Percentiles rank a stretch among this genome's conserved stretches.
These are phyloP conservation scores for Drosophila sulfurigaster DNA, from an alignment of 1,140 invertebrate species.

Conservation along the genomic window DNA sequence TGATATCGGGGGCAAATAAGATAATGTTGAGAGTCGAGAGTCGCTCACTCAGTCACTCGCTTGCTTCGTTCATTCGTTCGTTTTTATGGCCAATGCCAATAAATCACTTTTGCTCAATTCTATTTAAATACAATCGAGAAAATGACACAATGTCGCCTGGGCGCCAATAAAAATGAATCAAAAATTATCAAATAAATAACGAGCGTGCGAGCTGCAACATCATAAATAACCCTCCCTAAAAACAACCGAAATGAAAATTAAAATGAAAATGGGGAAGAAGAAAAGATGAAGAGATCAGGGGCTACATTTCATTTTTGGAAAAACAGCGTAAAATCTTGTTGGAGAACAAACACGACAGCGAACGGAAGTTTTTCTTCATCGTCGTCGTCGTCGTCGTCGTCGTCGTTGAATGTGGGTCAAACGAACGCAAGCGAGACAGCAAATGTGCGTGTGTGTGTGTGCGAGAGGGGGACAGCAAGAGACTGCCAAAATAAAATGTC, in stretches of 20 bases:
- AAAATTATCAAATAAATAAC: slow-evolving; percentile 83
- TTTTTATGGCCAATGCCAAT: slow-evolving; percentile 53
- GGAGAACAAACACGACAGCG: slow-evolving; percentile 27
- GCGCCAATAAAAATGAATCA: slow-evolving; percentile 80
- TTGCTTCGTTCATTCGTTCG: neutral
- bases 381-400: too few species aligned
- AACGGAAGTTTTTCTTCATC: slow-evolving; percentile 54
- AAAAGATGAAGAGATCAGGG: slow-evolving; percentile 31
- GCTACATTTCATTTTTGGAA: slow-evolving; percentile 35
- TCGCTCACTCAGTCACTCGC: neutral
- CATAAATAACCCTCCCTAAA: slow-evolving; percentile 59
- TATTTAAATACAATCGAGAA: slow-evolving; percentile 61
- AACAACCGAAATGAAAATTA: slow-evolving; percentile 20
- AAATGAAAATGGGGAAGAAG: neutral
- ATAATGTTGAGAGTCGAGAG: slow-evolving; percentile 37
- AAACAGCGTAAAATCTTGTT: slow-evolving; percentile 31
- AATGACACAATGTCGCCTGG: slow-evolving; percentile 72
- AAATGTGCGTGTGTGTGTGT: slow-evolving; percentile 18
- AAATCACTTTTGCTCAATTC: slow-evolving; percentile 63
- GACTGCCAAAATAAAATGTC: slow-evolving; percentile 78
- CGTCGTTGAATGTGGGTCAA: slow-evolving; percentile 45
- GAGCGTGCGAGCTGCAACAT: slow-evolving; percentile 32
- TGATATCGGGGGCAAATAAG: slow-evolving; percentile 55
- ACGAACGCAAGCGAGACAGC: slow-evolving; percentile 18
- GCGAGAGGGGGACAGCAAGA: slow-evolving; percentile 21